Conservation (phyloP, 2,888 invertebrate genomes). For the Aphelenchoides bicaudatus region DNA sequence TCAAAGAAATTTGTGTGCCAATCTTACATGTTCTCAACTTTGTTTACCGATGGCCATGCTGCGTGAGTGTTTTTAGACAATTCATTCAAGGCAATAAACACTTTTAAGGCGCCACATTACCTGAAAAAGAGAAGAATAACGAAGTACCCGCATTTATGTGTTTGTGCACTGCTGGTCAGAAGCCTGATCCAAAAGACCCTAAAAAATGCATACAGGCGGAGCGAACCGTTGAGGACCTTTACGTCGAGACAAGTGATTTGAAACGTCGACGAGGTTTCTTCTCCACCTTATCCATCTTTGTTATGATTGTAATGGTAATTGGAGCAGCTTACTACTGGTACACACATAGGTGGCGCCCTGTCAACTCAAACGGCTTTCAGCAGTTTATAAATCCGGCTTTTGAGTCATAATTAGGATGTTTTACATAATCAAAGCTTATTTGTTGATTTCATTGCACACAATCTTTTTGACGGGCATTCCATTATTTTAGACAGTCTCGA, state of each 20-base stretch:
- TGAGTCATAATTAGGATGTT: neutral
- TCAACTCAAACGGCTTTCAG: too few relatives aligned
- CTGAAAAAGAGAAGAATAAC: neutral
- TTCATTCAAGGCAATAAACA: neutral
- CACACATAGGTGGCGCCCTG: neutral
- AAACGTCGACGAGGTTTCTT: neutral
- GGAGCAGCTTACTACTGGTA: constrained; percentile 1
- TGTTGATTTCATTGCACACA: too few relatives aligned
- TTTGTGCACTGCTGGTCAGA: neutral
- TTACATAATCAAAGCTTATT: too few relatives aligned
- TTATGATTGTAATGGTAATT: neutral
- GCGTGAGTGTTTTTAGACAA: neutral
- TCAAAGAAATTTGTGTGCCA: constrained; percentile 77
- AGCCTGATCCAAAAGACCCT: neutral
- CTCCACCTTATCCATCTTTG: neutral
- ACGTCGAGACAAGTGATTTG: neutral
- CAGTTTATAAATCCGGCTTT: constrained; percentile 8
- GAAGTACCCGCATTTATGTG: neutral
- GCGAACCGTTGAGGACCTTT: neutral
- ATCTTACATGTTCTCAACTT: constrained; percentile 84
- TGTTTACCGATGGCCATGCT: constrained; percentile 71
- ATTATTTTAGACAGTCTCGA: too few relatives aligned
- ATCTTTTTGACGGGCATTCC: too few relatives aligned
- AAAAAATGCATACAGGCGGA: constrained; percentile 4
- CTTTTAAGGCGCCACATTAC: neutral